Conservation (phyloP, 2,797 vertebrate genomes). For the Buphagus erythrorhynchus region DNA sequence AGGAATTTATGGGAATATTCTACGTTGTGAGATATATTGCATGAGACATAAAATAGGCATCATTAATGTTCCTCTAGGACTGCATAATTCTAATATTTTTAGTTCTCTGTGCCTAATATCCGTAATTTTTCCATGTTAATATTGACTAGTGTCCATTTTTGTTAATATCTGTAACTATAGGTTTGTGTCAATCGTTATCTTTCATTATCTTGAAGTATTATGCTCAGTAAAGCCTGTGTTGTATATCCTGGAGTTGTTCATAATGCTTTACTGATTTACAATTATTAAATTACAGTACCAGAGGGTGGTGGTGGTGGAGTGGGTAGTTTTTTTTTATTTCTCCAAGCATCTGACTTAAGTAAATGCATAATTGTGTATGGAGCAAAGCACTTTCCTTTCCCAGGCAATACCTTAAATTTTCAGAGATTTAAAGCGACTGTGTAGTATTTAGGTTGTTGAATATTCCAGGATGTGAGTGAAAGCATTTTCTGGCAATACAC, state of each 20-base stretch:
- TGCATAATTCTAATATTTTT: neutral
- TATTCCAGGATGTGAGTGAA: neutral
- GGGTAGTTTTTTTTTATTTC: neutral
- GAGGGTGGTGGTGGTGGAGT: neutral
- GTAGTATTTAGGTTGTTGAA: neutral
- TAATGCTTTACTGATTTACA: conserved; percentile 7
- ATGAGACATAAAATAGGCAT: neutral
- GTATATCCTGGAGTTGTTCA: neutral
- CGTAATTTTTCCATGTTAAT: neutral
- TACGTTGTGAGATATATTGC: neutral
- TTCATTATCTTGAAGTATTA: neutral
- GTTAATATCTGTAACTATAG: neutral
- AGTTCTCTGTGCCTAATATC: neutral
- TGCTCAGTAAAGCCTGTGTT: neutral
- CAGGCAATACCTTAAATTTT: neutral
- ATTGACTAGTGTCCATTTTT: neutral
- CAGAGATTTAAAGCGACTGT: neutral
- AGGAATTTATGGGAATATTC: neutral
- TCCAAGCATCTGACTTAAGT: neutral
- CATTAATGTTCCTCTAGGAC: neutral
- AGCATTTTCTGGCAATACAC: neutral
- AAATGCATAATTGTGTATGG: neutral
- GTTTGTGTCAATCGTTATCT: neutral
- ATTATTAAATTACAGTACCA: neutral
- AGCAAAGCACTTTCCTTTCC: neutral